Percentiles rank a stretch among this genome's conserved stretches.
phyloP scores from a whole-genome alignment of 2,797 vertebrate genomes.

The Lates japonicus region DNA sequence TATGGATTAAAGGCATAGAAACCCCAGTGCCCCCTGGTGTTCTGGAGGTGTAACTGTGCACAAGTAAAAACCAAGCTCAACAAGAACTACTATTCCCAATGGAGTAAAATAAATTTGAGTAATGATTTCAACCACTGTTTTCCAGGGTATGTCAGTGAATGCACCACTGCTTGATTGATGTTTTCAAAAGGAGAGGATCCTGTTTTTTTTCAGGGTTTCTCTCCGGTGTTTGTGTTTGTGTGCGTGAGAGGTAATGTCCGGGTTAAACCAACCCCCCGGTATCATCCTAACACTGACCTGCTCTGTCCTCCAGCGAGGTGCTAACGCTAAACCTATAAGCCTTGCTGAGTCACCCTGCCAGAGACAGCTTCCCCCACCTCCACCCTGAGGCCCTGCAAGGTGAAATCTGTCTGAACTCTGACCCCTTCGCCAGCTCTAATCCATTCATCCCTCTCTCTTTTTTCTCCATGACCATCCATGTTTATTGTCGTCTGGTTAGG shows the following conservation, averaged over 20 bases:
- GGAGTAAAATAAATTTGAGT: neutral
- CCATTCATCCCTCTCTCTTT: constrained; percentile 19
- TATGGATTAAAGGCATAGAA: neutral
- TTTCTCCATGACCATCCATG: neutral
- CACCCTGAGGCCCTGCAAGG: constrained; percentile 52
- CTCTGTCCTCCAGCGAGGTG: constrained; percentile 61
- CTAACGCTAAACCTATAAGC: constrained; percentile 76
- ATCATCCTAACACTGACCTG: constrained; percentile 61
- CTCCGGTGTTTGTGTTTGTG: constrained; percentile 24
- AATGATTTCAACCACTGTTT: constrained; percentile 7
- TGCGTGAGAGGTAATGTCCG: constrained; percentile 17
- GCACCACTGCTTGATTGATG: neutral
- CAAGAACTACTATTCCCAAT: neutral
- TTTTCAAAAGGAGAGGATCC: neutral
- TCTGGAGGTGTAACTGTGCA: too few species aligned
- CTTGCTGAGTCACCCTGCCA: constrained; percentile 68
- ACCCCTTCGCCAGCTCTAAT: constrained; percentile 53
- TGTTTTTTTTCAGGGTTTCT: constrained; percentile 9
- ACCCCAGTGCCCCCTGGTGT: too few species aligned
- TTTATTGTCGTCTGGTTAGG: neutral
- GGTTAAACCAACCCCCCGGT: constrained; percentile 52
- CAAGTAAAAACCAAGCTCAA: neutral
- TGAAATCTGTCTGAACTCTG: constrained; percentile 66
- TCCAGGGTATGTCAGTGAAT: neutral
- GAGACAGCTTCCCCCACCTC: constrained; percentile 52